Evolutionary conservation across 2,113 vertebrate genomes (phyloP), one percentile per base, ranked within the genome.

Genomic region (Solea solea): DNA sequence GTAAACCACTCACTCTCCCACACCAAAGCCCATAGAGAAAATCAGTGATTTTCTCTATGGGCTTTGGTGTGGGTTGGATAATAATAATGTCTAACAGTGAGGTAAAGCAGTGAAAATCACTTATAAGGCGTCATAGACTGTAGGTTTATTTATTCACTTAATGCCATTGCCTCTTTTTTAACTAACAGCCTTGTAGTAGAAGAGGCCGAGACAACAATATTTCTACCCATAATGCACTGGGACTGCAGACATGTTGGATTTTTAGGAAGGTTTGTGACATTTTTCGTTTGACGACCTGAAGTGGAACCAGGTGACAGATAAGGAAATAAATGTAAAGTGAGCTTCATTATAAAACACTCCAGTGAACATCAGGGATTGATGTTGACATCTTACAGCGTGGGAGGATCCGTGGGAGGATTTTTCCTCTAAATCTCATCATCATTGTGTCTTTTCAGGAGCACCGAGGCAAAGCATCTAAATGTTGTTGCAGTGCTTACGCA

Each of bases 381-480:
- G 85, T 74, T 39, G 68, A 76, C 82, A 72, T 84, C 72, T 78
- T 51, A 71, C 61, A 9, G 77, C 50, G 86, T 91, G 62, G 86
- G 86, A 1, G 56, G 58, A 76, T 83, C 82, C 50, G 86, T 91
- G 62, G 86, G 86, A 1, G 56, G 58, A 76, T 83, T 84, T 75
- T 80, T 66, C 74, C 53, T 78, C 81, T 75, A 76, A 83, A 79
- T 83, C 69, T 78, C 64, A 51, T 15, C 54, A 71, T 71, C 68
- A 68, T 81, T 81, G 79, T 82, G 60, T 82, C 73, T 86, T 85
- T 85, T 76, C 77, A 63, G 76, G 78, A 50, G 81, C 48, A 69
- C 55, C 7, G 54, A 86, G 75, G 60, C 80, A 54, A 86, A 86
- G 76, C 89, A 82, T 86, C 82, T 81, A 28, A 84, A 86, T 83